These are phyloP conservation scores for Rhinophrynus dorsalis DNA, from an alignment of 2,797 vertebrate species.

Conservation along the genomic window DNA sequence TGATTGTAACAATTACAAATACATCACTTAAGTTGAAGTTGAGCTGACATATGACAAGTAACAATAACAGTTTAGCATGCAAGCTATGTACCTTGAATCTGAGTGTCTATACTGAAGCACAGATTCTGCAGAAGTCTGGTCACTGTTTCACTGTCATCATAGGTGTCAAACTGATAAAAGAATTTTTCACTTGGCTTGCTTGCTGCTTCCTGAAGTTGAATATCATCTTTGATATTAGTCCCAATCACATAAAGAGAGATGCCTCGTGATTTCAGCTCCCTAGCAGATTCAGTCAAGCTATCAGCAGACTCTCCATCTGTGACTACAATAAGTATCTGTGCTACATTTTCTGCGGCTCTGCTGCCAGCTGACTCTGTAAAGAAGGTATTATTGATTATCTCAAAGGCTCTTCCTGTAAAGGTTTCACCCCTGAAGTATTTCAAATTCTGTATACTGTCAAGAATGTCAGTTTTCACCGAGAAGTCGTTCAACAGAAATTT, in stretches of 20 bases:
- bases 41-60: too few relatives aligned
- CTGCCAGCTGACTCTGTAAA: constrained; percentile 70
- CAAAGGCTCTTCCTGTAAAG: constrained; percentile 70
- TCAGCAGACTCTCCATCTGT: constrained; percentile 74
- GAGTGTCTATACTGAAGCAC: constrained; percentile 64
- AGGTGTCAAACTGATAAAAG: constrained; percentile 62
- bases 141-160: constrained; percentile 63
- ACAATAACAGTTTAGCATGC: too few relatives aligned
- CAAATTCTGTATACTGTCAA: constrained; percentile 64
- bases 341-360: constrained; percentile 61
- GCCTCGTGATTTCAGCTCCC: constrained; percentile 61
- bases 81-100: constrained; percentile 73
- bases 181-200: constrained; percentile 71
- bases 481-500: constrained; percentile 75
- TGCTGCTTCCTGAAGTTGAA: constrained; percentile 67
- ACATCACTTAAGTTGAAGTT: too few relatives aligned
- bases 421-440: constrained; percentile 65
- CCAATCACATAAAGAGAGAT: constrained; percentile 74
- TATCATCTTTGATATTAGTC: constrained; percentile 61
- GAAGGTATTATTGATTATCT: constrained; percentile 63
- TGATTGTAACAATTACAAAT: too few relatives aligned
- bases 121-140: constrained; percentile 64
- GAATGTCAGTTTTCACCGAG: constrained; percentile 61
- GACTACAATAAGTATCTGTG: constrained; percentile 77
- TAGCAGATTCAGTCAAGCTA: constrained; percentile 59